Base-by-base conservation (phyloP, 2,888 invertebrate species). In the Drosophila melanosoma region DNA sequence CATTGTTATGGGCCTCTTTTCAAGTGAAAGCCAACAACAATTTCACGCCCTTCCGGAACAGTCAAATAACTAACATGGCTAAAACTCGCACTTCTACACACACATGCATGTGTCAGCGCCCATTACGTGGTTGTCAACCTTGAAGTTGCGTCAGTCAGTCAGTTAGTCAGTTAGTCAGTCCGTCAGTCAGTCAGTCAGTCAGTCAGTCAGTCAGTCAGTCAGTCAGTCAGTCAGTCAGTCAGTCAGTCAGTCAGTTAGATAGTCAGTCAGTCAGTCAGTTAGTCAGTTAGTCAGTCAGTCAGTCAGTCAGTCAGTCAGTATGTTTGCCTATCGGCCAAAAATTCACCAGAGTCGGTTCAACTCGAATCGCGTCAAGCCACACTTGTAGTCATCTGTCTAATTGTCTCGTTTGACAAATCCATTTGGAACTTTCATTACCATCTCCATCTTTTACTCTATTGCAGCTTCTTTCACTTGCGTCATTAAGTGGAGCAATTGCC, bases 401-500 rank as follows among this genome's bases (percentile, higher is more conserved):
- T 85, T 89, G 88, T 87, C 83, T 77, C 71, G 59, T 79, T 88
- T 85, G 90, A 89, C 84, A 89, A 88, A 80, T 87, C 80, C 71
- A 88, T 85, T 82, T 74, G 65, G 71, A 67, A 69, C 80, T 87
- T 82, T 87, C 79, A 87, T 89, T 89, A 71, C 81, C 70, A 63
- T n/a, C 79, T 79, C 63, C 62, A 74, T 66, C 82, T 61, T 64
- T 36, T 35, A 48, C 32, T 76, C 66, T 66, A 70, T 63, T 63
- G 59, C 40, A 45, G 65, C 84, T 78, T 89, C 84, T 83, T 89
- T 83, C 89, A 89, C 83, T 89, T 81, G 74, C 54, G 59, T 56
- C 86, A 68, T 71, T 82, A 86, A 70, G 70, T 83, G 58, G 78
- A 77, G 72, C 87, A 73, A 89, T 69, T 75, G 61, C 64, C 61